Conservation (phyloP, 2,113 vertebrate genomes). For the Melanocharis versteri region DNA sequence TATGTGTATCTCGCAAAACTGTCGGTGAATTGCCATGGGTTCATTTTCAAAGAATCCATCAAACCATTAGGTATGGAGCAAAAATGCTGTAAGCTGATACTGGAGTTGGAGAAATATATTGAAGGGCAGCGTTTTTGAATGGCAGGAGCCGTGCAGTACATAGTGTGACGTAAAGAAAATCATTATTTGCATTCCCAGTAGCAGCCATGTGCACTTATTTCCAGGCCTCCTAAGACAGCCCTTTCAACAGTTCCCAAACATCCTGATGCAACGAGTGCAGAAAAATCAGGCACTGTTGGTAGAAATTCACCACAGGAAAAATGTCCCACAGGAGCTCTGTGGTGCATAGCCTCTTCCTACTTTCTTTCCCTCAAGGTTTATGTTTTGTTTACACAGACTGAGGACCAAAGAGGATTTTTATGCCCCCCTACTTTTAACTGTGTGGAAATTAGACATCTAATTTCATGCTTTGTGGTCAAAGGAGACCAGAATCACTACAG, state of each 20-base stretch:
- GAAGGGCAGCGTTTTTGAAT: background rate
- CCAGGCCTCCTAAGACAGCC: background rate
- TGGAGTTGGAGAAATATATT: background rate
- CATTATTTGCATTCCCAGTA: background rate
- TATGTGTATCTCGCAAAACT: background rate
- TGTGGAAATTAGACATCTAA: constrained; percentile 41
- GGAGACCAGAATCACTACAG: background rate
- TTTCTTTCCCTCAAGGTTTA: background rate
- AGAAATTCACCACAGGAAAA: background rate
- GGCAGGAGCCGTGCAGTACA: background rate
- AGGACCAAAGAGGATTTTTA: constrained; percentile 3
- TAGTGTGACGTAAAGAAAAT: background rate
- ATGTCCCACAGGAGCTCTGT: background rate
- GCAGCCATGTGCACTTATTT: background rate
- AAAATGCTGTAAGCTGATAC: background rate
- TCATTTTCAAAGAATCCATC: background rate
- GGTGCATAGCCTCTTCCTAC: background rate
- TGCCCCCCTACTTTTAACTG: constrained; percentile 10
- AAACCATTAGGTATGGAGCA: background rate
- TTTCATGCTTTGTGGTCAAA: constrained; percentile 58
- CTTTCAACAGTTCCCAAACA: background rate
- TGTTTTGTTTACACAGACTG: constrained; percentile 1
- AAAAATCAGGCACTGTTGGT: background rate
- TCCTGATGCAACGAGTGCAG: background rate
- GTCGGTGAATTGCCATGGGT: background rate